Evolutionary conservation across 2,888 invertebrate genomes (phyloP).

Genomic region (Spilarctia lutea): DNA sequence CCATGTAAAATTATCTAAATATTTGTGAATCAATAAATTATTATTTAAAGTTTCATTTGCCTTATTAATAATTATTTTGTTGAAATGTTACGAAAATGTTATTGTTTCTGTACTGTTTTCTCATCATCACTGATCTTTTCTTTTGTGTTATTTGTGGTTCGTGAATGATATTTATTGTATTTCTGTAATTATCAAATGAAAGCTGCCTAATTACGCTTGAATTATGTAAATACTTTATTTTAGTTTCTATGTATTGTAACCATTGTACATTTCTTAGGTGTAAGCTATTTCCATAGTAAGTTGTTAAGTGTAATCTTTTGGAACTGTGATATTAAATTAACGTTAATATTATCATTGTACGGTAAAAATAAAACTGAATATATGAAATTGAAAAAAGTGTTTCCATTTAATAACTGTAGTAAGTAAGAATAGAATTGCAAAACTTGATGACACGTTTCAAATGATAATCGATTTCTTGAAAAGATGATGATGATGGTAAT

Average conservation of each 20-base stretch:
- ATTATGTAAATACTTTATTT: constrained; percentile 46
- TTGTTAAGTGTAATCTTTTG: constrained; percentile 67
- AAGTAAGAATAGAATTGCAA: not conserved
- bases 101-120: too few species aligned
- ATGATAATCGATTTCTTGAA: not conserved
- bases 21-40: too few species aligned
- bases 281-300: constrained; percentile 50
- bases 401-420: constrained; percentile 13
- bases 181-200: constrained; percentile 25
- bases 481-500: too few species aligned
- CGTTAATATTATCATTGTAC: constrained; percentile 73
- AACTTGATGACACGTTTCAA: not conserved
- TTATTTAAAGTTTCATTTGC: too few species aligned
- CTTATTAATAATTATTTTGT: too few species aligned
- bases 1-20: too few species aligned
- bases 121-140: not conserved
- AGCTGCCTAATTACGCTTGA: constrained; percentile 24
- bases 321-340: constrained; percentile 84
- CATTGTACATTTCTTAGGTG: constrained; percentile 52
- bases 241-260: constrained; percentile 42
- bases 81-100: not conserved
- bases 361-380: constrained; percentile 74
- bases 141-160: not conserved
- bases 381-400: constrained; percentile 64
- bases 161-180: not conserved